Conservation (phyloP, 2,113 vertebrate species). For the Crotalus viridis region DNA sequence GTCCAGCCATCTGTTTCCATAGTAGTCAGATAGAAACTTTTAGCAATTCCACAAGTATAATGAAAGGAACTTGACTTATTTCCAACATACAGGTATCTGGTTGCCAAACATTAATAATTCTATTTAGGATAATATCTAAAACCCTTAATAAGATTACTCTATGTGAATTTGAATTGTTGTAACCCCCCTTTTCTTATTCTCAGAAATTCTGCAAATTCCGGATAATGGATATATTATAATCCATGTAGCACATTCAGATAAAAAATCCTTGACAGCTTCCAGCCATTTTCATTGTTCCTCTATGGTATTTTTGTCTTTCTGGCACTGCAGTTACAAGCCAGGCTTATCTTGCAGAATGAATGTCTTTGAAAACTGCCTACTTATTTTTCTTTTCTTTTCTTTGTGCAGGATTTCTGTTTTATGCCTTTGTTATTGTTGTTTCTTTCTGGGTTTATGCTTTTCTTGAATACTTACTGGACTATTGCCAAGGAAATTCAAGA, state of each 20-base stretch:
- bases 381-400: background rate
- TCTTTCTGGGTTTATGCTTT: background rate
- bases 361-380: background rate
- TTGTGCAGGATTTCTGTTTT: background rate
- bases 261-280: background rate
- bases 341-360: background rate
- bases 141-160: background rate
- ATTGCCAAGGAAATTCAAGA: background rate
- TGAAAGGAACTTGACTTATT: background rate
- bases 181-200: background rate
- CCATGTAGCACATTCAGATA: background rate
- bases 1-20: background rate
- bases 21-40: background rate
- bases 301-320: background rate
- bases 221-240: background rate
- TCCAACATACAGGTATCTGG: background rate
- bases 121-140: background rate
- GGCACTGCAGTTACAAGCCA: background rate
- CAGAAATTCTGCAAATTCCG: background rate
- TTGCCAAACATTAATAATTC: background rate
- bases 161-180: background rate
- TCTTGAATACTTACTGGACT: accelerated
- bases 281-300: background rate
- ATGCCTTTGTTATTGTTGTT: background rate
- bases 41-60: background rate